phyloP scores from a whole-genome alignment of 2,113 vertebrate species.

The Scophthalmus maximus region DNA sequence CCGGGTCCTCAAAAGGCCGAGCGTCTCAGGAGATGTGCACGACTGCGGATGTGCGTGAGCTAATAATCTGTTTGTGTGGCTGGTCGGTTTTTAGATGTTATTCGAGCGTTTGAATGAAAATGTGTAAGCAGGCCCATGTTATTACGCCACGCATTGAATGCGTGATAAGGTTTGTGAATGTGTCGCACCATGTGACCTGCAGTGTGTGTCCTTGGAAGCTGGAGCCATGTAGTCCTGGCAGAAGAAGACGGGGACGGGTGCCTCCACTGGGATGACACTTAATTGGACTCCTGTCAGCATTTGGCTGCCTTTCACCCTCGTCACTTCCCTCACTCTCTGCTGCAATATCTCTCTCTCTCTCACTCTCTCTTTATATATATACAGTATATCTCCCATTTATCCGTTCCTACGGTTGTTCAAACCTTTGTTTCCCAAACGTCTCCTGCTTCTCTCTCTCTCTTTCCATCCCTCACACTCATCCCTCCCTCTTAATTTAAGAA shows the following conservation, averaged over 20 bases:
- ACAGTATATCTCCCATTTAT: background rate
- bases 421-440: conserved; percentile 7
- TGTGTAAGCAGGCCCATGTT: conserved; percentile 16
- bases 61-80: conserved; percentile 34
- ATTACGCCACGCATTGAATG: conserved; percentile 13
- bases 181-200: conserved; percentile 21
- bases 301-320: conserved; percentile 48
- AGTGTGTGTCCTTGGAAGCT: conserved; percentile 63
- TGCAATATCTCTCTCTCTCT: background rate
- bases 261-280: conserved; percentile 67
- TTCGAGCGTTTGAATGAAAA: conserved; percentile 18
- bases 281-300: conserved; percentile 77
- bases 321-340: conserved; percentile 2
- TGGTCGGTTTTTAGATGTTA: conserved; percentile 18
- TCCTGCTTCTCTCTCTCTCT: conserved; percentile 5
- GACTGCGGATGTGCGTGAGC: conserved; percentile 9
- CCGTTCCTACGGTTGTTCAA: background rate
- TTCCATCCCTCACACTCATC: conserved; percentile 31
- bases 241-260: conserved; percentile 44
- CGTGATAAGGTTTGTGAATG: conserved; percentile 24
- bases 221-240: conserved; percentile 36
- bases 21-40: conserved; percentile 38
- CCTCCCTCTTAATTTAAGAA: conserved; percentile 71
- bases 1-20: conserved; percentile 47
- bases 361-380: background rate